Percentiles rank a stretch among this genome's conserved stretches.
phyloP scores from a whole-genome alignment of 2,888 invertebrate species.

The Drosophila cyrtoloma region DNA sequence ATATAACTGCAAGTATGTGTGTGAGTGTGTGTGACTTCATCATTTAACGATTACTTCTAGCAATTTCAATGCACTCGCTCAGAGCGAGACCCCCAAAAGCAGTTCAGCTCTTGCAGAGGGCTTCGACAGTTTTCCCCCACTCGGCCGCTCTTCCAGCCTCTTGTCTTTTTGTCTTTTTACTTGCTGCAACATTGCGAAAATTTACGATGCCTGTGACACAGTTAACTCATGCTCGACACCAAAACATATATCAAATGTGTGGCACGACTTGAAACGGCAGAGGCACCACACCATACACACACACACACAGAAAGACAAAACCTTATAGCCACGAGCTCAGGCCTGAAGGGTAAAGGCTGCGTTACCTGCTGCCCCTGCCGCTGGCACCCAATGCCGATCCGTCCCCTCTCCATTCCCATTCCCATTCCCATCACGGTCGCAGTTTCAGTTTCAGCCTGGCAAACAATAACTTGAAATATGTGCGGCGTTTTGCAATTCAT shows the following conservation, averaged over 20 bases:
- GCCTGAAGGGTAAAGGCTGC: constrained; percentile 55
- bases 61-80: constrained; percentile 73
- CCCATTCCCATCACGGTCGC: constrained; percentile 2
- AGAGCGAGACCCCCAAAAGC: constrained; percentile 12
- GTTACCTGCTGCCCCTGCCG: constrained; percentile 68
- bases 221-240: constrained; percentile 81
- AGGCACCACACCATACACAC: constrained; percentile 9
- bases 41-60: constrained; percentile 79
- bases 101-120: constrained; percentile 8
- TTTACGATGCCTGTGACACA: constrained; percentile 81
- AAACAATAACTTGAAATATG: constrained; percentile 80
- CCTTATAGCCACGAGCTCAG: constrained; percentile 18
- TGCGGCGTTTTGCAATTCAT: constrained; percentile 81
- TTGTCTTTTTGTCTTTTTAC: background rate
- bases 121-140: background rate
- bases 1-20: constrained; percentile 28
- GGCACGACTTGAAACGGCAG: constrained; percentile 73
- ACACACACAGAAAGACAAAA: constrained; percentile 4
- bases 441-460: constrained; percentile 47
- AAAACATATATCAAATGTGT: constrained; percentile 79
- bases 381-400: constrained; percentile 24
- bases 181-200: constrained; percentile 69
- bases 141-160: background rate
- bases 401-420: background rate
- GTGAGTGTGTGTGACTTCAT: constrained; percentile 61